These are phyloP conservation scores for Molorchus minor DNA, from an alignment of 2,888 invertebrate species.

Conservation along the genomic window DNA sequence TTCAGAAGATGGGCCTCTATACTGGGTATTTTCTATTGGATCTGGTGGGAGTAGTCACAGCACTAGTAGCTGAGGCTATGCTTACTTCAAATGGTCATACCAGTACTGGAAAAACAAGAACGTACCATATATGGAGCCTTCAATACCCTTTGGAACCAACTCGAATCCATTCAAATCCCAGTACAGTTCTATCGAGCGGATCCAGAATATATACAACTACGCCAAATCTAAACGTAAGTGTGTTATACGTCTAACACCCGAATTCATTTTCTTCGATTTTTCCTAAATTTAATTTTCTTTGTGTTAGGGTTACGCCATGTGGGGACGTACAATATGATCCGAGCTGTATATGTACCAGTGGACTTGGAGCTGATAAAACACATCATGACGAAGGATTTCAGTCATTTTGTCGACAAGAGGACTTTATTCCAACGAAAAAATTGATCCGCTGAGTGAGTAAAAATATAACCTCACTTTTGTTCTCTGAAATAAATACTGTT, in stretches of 20 bases:
- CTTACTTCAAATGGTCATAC: conserved; percentile 24
- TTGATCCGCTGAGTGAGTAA: conserved; percentile 14
- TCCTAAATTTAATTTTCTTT: not conserved
- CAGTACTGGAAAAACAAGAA: conserved; percentile 25
- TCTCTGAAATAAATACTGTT: not conserved
- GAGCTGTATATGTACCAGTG: conserved; percentile 39
- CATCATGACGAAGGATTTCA: conserved; percentile 68
- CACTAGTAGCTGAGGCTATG: not conserved
- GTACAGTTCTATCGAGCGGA: not conserved
- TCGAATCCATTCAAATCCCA: not conserved
- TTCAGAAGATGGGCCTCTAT: no score
- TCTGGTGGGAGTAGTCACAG: not conserved
- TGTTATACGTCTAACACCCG: not conserved
- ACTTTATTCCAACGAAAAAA: conserved; percentile 8
- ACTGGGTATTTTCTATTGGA: not conserved
- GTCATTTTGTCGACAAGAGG: conserved; percentile 56
- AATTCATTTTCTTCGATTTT: not conserved
- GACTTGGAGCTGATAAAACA: conserved; percentile 53
- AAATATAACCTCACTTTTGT: not conserved
- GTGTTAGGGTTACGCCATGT: conserved; percentile 35
- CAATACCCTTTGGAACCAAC: conserved; percentile 25
- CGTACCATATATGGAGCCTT: conserved; percentile 22
- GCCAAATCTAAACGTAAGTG: not conserved
- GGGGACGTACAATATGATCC: conserved; percentile 57
- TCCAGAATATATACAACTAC: not conserved